Conservation (phyloP, 2,888 invertebrate species). For the Parthenolecanium corni region DNA sequence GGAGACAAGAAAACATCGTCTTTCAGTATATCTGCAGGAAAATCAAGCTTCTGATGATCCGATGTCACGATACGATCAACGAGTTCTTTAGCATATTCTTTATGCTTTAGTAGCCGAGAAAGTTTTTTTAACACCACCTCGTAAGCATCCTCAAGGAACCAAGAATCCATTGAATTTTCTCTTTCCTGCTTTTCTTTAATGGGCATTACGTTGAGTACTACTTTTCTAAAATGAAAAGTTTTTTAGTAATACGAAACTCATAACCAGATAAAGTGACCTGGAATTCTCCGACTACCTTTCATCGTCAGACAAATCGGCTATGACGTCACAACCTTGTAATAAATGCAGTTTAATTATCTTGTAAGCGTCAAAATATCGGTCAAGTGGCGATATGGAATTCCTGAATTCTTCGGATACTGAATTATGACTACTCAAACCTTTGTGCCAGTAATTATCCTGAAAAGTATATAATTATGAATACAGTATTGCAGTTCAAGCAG, state of each 20-base stretch:
- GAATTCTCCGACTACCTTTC: not conserved
- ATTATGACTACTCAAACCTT: not conserved
- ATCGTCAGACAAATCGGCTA: not conserved
- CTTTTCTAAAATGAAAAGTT: no score
- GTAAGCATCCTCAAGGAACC: not conserved
- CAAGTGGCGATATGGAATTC: not conserved
- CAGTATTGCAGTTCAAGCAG: not conserved
- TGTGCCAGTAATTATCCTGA: slow-evolving; percentile 5
- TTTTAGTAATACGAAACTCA: no score
- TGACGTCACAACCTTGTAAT: not conserved
- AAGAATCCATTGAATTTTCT: not conserved
- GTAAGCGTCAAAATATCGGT: not conserved
- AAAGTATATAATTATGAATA: not conserved
- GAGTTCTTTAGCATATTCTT: not conserved
- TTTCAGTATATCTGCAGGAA: no score
- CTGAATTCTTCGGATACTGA: not conserved
- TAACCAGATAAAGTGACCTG: not conserved
- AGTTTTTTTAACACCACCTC: not conserved
- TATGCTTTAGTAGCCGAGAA: not conserved
- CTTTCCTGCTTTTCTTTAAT: not conserved
- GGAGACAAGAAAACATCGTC: no score
- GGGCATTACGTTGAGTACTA: no score
- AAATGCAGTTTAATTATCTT: slow-evolving; percentile 1
- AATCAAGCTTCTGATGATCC: no score
- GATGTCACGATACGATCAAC: not conserved